These are phyloP conservation scores for Pachyseris speciosa DNA, from an alignment of 64 coral and sea anemone genomes.

Conservation along the genomic window DNA sequence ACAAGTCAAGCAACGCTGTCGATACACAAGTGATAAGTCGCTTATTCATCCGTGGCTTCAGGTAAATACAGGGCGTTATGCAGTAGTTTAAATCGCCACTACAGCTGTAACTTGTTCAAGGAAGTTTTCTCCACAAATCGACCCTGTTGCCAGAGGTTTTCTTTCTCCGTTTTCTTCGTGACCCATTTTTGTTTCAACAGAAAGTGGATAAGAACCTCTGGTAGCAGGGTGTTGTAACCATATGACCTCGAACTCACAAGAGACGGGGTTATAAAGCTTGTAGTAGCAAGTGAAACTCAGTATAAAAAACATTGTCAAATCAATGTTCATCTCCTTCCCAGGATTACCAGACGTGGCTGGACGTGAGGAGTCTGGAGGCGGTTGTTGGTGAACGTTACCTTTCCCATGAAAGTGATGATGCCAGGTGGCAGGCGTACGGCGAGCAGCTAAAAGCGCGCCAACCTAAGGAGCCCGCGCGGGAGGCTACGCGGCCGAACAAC, in stretches of 20 bases:
- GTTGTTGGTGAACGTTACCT: slow-evolving; percentile 87
- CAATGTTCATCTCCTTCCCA: neutral
- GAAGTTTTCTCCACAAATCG: too few relatives aligned
- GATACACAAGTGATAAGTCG: slow-evolving; percentile 95
- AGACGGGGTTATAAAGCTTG: too few relatives aligned
- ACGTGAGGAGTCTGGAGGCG: slow-evolving; percentile 86
- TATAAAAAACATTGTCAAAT: neutral
- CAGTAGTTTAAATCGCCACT: neutral
- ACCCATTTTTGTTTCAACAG: too few relatives aligned
- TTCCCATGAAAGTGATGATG: slow-evolving; percentile 96
- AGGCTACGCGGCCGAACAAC: slow-evolving; percentile 52
- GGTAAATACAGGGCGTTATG: slow-evolving; percentile 43
- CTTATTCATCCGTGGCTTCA: slow-evolving; percentile 97
- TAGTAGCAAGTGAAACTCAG: neutral
- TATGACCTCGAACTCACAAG: too few relatives aligned
- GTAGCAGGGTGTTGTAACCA: too few relatives aligned
- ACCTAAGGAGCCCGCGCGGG: slow-evolving; percentile 11
- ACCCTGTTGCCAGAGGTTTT: too few relatives aligned
- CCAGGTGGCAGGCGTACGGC: slow-evolving; percentile 77
- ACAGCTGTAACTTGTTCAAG: too few relatives aligned
- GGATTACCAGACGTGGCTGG: slow-evolving; percentile 98
- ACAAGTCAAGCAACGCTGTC: slow-evolving; percentile 93
- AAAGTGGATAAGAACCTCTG: too few relatives aligned
- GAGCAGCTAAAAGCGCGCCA: slow-evolving; percentile 74
- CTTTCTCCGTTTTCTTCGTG: too few relatives aligned